Percentiles rank a stretch among this genome's conserved stretches.
Conservation (phyloP, 2,797 vertebrate species). For the Pristis pectinata region DNA sequence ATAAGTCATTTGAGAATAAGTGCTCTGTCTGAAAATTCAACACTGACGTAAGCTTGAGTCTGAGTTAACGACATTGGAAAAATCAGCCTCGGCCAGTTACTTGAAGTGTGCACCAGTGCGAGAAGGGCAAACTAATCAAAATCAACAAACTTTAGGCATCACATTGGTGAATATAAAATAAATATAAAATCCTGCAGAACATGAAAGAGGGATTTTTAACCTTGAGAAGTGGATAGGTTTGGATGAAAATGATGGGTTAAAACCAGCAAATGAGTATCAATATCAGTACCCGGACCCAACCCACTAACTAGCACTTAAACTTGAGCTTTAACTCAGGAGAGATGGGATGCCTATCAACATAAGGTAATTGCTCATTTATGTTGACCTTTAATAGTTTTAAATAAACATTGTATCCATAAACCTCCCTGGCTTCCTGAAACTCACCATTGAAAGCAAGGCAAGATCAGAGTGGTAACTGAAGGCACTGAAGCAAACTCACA, state of each 20-base stretch:
- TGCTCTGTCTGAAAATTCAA: not conserved
- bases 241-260: not conserved
- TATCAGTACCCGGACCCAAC: too few relatives aligned
- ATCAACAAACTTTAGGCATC: not conserved
- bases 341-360: not conserved
- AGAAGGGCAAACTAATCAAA: not conserved
- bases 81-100: not conserved
- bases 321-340: not conserved
- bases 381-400: not conserved
- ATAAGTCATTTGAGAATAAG: conserved; percentile 17
- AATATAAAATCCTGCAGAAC: not conserved
- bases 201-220: not conserved
- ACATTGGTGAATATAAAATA: not conserved
- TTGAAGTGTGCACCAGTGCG: not conserved
- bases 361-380: not conserved
- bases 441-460: too few relatives aligned
- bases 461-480: too few relatives aligned
- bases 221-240: not conserved
- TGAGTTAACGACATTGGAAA: not conserved
- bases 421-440: not conserved
- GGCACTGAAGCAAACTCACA: too few relatives aligned
- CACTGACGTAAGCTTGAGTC: not conserved
- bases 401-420: not conserved
- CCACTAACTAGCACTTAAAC: not conserved
- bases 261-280: not conserved